phyloP scores from a whole-genome alignment of 1,140 invertebrate species.

The Ostrea denselamellosa region DNA sequence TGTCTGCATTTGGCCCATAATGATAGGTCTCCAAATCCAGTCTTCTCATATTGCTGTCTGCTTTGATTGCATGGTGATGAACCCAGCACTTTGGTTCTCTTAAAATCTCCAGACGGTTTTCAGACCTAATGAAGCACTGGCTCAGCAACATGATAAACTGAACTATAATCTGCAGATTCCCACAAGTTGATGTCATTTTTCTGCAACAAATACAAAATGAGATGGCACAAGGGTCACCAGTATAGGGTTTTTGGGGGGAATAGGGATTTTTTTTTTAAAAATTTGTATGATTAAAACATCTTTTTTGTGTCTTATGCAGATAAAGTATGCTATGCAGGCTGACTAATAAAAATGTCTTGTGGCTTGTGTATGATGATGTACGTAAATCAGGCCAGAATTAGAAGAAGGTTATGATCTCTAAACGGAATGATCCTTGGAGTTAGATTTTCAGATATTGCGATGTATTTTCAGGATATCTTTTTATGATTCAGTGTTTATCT shows the following conservation, averaged over 20 bases:
- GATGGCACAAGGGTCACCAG: neutral
- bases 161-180: neutral
- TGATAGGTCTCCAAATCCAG: neutral
- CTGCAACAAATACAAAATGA: neutral
- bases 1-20: neutral
- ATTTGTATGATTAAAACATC: no score
- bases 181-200: neutral
- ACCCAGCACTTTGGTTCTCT: neutral
- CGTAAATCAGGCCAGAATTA: no score
- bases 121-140: constrained; percentile 9
- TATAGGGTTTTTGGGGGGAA: no score
- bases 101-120: constrained; percentile 25
- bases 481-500: neutral
- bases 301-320: no score
- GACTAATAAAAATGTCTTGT: no score
- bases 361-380: no score
- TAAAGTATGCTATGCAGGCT: no score
- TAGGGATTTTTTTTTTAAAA: no score
- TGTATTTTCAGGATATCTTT: no score
- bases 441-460: no score
- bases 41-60: neutral
- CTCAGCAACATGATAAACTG: neutral
- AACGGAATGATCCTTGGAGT: no score
- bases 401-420: no score
- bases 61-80: constrained; percentile 22